phyloP scores from a whole-genome alignment of 1,140 invertebrate genomes.

The Drosophila elegans region DNA sequence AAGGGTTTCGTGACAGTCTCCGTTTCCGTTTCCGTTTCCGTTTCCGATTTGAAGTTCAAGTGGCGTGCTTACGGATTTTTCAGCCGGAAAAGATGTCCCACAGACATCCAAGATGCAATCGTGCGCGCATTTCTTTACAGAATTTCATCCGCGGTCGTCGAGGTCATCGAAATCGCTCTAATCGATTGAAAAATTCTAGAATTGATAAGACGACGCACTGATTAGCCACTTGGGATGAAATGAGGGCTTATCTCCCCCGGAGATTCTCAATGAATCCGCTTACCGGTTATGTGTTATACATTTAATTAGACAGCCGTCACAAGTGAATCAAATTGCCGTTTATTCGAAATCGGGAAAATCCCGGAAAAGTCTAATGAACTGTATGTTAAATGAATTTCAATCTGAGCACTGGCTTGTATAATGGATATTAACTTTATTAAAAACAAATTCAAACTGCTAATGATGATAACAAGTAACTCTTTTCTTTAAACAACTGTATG shows the following conservation, averaged over 20 bases:
- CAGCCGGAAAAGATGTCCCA: slow-evolving; percentile 14
- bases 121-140: slow-evolving; percentile 10
- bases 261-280: slow-evolving; percentile 31
- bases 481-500: too few relatives aligned
- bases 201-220: slow-evolving; percentile 40
- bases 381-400: background rate
- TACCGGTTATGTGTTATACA: background rate
- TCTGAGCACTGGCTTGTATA: too few relatives aligned
- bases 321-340: slow-evolving; percentile 7
- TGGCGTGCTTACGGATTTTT: background rate
- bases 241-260: background rate
- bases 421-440: too few relatives aligned
- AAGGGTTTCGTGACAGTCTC: slow-evolving; percentile 24
- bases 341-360: slow-evolving; percentile 6
- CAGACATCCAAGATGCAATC: slow-evolving; percentile 16
- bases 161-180: slow-evolving; percentile 15
- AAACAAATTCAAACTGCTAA: too few relatives aligned
- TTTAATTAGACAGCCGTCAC: slow-evolving; percentile 4
- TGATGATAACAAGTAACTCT: too few relatives aligned
- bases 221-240: slow-evolving; percentile 10
- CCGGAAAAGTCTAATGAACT: background rate
- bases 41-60: slow-evolving; percentile 6
- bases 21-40: slow-evolving; percentile 31
- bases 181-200: slow-evolving; percentile 30
- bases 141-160: background rate